These are phyloP conservation scores for Hippocampus abdominalis DNA, from an alignment of 2,113 vertebrate species.

Conservation along the genomic window DNA sequence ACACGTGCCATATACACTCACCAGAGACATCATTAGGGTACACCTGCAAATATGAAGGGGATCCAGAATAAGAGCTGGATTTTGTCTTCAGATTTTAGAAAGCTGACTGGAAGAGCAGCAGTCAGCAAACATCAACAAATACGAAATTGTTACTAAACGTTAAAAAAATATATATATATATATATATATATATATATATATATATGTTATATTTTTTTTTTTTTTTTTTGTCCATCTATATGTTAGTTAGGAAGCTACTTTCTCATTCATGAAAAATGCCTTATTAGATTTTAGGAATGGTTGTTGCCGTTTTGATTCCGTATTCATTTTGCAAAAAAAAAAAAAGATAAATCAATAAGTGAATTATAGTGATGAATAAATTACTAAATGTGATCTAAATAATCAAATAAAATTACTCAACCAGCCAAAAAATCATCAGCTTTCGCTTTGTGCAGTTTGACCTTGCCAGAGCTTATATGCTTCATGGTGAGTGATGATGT, in stretches of 20 bases:
- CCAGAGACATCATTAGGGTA: neutral
- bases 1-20: conserved; percentile 35
- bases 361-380: too few species aligned
- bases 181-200: too few species aligned
- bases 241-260: neutral
- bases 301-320: too few species aligned
- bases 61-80: neutral
- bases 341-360: too few species aligned
- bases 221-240: neutral
- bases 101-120: neutral
- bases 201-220: too few species aligned
- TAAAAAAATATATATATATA: too few species aligned
- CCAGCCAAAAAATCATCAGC: neutral
- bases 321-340: too few species aligned
- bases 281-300: too few species aligned
- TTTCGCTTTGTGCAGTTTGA: too few species aligned
- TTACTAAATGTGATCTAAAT: too few species aligned
- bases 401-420: neutral
- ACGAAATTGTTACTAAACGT: neutral
- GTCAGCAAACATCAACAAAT: neutral
- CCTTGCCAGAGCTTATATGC: too few species aligned
- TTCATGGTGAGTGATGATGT: too few species aligned
- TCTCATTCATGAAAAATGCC: neutral
- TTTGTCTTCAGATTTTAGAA: neutral
- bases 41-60: neutral